These are phyloP conservation scores for Heteronetta atricapilla DNA, from an alignment of 2,113 vertebrate genomes.

Conservation along the genomic window DNA sequence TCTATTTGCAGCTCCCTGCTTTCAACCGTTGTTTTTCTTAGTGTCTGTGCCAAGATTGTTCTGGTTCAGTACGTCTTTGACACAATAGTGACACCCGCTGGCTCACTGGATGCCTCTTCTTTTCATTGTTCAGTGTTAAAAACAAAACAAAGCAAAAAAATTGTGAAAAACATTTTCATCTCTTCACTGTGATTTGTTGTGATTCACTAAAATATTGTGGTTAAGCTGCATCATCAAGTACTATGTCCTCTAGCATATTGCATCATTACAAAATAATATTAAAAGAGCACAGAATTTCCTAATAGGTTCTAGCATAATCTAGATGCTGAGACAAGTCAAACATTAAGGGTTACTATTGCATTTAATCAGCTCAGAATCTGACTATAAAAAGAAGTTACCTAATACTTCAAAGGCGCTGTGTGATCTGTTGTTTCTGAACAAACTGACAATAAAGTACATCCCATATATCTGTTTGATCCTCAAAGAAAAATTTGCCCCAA, in stretches of 20 bases:
- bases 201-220: not conserved
- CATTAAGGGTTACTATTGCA: not conserved
- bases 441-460: not conserved
- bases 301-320: not conserved
- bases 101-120: not conserved
- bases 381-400: not conserved
- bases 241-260: not conserved
- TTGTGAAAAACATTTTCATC: not conserved
- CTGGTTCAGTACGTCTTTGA: not conserved
- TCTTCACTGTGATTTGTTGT: not conserved
- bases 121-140: not conserved
- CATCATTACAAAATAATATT: not conserved
- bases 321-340: not conserved
- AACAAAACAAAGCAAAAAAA: not conserved
- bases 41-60: not conserved
- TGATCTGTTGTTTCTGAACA: not conserved
- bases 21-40: not conserved
- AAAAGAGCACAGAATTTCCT: not conserved
- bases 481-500: not conserved
- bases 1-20: not conserved
- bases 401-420: not conserved
- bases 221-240: not conserved
- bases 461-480: not conserved
- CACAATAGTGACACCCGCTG: conserved; percentile 61
- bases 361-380: not conserved